These are phyloP conservation scores for Podabrus alpinus DNA, from an alignment of 2,888 invertebrate genomes.

Conservation along the genomic window DNA sequence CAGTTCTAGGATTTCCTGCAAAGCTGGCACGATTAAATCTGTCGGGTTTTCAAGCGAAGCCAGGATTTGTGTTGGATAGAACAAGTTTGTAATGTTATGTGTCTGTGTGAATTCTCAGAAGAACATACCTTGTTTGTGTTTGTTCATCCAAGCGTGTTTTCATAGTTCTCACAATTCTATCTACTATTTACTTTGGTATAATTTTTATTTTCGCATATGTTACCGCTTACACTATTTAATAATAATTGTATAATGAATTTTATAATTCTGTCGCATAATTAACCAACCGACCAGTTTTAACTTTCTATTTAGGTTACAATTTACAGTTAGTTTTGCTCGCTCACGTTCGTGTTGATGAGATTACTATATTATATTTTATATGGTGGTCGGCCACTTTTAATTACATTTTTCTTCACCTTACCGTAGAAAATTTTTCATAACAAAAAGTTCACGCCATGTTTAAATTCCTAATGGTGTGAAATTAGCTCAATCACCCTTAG, in stretches of 20 bases:
- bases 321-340: not conserved
- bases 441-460: not conserved
- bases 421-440: not conserved
- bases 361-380: no score
- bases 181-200: slow-evolving; percentile 6
- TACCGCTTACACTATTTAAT: slow-evolving; percentile 3
- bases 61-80: slow-evolving; percentile 19
- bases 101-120: slow-evolving; percentile 31
- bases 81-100: slow-evolving; percentile 22
- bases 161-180: slow-evolving; percentile 26
- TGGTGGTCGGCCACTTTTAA: not conserved
- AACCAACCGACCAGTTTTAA: not conserved
- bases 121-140: slow-evolving; percentile 29
- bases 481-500: slow-evolving; percentile 13
- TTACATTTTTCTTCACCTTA: not conserved
- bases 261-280: not conserved
- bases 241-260: not conserved
- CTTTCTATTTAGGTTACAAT: not conserved
- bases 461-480: slow-evolving; percentile 2
- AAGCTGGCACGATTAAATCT: slow-evolving; percentile 21
- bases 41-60: slow-evolving; percentile 17
- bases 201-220: slow-evolving; percentile 20
- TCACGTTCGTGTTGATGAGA: not conserved
- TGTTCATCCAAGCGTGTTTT: slow-evolving; percentile 30
- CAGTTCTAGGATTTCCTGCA: slow-evolving; percentile 21